Evolutionary conservation across 2,113 vertebrate genomes (phyloP).

Genomic region (Sula dactylatra): DNA sequence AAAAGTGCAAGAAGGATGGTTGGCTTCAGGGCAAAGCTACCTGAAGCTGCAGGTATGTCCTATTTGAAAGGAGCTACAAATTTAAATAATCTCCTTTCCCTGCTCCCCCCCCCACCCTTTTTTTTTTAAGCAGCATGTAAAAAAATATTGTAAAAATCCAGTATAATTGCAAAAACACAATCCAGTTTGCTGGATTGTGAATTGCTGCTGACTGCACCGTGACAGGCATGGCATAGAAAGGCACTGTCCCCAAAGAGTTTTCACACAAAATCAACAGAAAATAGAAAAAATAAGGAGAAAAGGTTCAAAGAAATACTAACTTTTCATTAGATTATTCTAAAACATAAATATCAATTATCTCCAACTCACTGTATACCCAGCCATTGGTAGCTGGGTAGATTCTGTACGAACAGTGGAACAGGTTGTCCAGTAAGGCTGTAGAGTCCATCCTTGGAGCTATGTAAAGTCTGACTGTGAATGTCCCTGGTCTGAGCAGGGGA

Average conservation of each 20-base stretch:
- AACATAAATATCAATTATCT: neutral
- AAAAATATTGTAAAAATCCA: neutral
- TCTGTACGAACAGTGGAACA: neutral
- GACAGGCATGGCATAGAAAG: neutral
- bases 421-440: neutral
- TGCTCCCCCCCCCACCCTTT: accelerated
- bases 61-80: neutral
- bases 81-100: neutral
- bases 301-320: neutral
- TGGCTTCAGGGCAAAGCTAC: neutral
- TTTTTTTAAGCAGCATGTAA: neutral
- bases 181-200: neutral
- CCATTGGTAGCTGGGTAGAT: neutral
- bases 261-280: neutral
- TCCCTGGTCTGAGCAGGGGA: neutral
- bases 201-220: neutral
- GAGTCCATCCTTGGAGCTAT: neutral
- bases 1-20: neutral
- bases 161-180: neutral
- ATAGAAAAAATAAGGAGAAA: neutral
- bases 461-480: accelerated
- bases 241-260: neutral
- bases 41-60: neutral
- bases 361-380: neutral
- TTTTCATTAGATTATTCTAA: neutral